phyloP scores from a whole-genome alignment of 2,113 vertebrate species.

The Hippocampus barbouri region DNA sequence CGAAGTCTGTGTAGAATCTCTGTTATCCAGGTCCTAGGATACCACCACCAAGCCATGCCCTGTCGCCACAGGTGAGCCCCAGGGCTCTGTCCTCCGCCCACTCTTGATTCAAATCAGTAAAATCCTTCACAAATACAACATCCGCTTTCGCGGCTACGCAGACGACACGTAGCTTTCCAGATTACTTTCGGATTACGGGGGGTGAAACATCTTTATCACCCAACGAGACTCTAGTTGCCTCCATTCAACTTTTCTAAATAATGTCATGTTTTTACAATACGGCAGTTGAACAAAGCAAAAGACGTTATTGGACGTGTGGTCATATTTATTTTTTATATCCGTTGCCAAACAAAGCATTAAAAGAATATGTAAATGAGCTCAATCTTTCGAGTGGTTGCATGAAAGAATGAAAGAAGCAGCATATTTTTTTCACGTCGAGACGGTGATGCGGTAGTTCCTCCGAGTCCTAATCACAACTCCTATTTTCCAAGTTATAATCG shows the following conservation, averaged over 20 bases:
- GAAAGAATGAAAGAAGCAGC: conserved; percentile 53
- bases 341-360: background rate
- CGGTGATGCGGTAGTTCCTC: background rate
- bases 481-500: conserved; percentile 6
- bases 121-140: conserved; percentile 24
- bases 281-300: too few relatives aligned
- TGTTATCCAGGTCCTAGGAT: background rate
- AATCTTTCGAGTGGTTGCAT: conserved; percentile 17
- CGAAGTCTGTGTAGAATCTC: too few relatives aligned
- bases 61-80: background rate
- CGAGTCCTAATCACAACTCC: background rate
- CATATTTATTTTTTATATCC: background rate
- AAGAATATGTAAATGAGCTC: background rate
- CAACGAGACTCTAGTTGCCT: too few relatives aligned
- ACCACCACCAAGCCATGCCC: background rate
- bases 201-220: too few relatives aligned
- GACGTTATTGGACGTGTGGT: background rate
- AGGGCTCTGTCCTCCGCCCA: background rate
- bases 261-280: background rate
- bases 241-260: background rate
- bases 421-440: conserved; percentile 32
- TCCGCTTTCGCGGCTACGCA: conserved; percentile 22
- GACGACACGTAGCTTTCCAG: too few relatives aligned
- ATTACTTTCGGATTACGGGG: too few relatives aligned
- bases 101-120: background rate